These are phyloP conservation scores for Oxygymnocypris stewartii DNA, from an alignment of 2,113 vertebrate species.

Conservation along the genomic window DNA sequence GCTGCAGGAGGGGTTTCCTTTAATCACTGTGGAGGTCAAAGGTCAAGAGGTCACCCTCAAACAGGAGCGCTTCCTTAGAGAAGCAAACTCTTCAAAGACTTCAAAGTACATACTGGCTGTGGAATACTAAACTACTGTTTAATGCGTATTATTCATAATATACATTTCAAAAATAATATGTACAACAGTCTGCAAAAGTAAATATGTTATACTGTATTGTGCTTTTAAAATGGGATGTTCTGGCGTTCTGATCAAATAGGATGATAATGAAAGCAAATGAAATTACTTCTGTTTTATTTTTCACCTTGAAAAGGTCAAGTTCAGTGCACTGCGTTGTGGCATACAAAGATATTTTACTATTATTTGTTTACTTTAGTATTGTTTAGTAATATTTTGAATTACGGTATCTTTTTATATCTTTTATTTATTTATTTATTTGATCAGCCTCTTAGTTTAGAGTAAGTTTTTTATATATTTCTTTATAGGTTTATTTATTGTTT, in stretches of 20 bases:
- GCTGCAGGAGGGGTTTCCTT: conserved; percentile 87
- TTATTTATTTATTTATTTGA: no score
- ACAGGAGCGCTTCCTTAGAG: conserved; percentile 83
- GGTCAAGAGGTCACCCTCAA: conserved; percentile 79
- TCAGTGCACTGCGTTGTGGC: not conserved
- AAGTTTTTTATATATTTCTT: no score
- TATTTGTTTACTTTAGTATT: not conserved
- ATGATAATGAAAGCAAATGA: not conserved
- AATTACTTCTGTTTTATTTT: not conserved
- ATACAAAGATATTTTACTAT: not conserved
- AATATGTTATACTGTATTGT: not conserved
- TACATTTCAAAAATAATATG: not conserved
- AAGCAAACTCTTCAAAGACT: conserved; percentile 58
- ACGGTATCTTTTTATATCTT: no score
- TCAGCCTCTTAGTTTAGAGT: no score
- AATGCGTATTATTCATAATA: not conserved
- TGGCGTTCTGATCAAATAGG: not conserved
- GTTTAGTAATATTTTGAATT: not conserved
- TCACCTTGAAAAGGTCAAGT: not conserved
- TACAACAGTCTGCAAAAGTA: not conserved
- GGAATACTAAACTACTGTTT: not conserved
- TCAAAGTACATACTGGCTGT: conserved; percentile 71
- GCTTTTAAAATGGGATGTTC: not conserved
- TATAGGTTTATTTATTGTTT: no score
- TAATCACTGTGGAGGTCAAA: conserved; percentile 81